A percentile compares a stretch with the other conserved stretches of the same genome.
Evolutionary conservation across 2,797 vertebrate genomes (phyloP).

Genomic region (Iguana delicatissima): DNA sequence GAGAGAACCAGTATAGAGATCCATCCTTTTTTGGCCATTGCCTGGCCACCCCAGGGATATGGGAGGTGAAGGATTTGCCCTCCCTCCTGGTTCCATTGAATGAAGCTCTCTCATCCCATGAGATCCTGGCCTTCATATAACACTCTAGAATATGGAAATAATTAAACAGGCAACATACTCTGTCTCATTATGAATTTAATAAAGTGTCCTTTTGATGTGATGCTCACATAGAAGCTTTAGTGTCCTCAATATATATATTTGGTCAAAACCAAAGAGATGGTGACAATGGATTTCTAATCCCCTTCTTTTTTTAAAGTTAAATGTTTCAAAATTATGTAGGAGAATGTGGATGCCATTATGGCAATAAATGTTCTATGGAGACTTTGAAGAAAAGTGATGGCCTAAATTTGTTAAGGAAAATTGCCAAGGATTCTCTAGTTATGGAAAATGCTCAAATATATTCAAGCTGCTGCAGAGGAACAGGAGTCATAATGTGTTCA

Average conservation of each 20-base stretch:
- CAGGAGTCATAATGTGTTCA: neutral
- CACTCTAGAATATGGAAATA: neutral
- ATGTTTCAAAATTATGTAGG: neutral
- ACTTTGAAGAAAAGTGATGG: constrained; percentile 7
- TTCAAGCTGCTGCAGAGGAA: constrained; percentile 9
- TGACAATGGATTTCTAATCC: neutral
- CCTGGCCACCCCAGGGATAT: neutral
- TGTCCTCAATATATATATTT: neutral
- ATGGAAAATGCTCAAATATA: neutral
- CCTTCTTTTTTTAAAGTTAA: neutral
- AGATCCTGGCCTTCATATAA: neutral
- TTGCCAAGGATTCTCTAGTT: constrained; percentile 11
- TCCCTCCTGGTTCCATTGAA: neutral
- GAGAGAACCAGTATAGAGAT: too few species aligned
- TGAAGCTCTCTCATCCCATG: neutral
- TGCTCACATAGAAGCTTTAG: neutral
- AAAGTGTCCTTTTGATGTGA: neutral
- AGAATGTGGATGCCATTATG: constrained; percentile 3
- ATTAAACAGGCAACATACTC: neutral
- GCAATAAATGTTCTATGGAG: neutral
- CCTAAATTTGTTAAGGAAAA: constrained; percentile 9
- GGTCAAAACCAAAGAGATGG: neutral
- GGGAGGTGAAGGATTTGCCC: neutral
- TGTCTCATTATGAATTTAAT: neutral
- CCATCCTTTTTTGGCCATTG: too few species aligned